Evolutionary conservation across 2,797 vertebrate species (phyloP).

Genomic region (Vultur gryphus): DNA sequence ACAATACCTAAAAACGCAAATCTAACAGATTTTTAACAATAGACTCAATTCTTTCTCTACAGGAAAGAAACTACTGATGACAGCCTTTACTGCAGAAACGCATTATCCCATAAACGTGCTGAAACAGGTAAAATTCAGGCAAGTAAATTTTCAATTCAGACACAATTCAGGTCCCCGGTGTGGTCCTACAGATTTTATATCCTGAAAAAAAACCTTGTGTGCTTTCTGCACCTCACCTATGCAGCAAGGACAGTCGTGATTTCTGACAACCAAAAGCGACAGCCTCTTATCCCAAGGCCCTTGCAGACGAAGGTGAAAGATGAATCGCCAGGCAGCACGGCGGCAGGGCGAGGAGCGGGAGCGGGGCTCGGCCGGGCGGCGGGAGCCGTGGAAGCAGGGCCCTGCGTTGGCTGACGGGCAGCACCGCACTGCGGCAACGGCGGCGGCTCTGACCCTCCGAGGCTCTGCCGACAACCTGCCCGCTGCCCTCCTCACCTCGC

Average conservation of each 20-base stretch:
- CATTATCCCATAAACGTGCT: rapidly evolving
- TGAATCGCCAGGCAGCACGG: no score
- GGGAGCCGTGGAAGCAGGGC: background rate
- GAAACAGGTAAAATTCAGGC: background rate
- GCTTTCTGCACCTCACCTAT: background rate
- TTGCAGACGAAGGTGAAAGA: no score
- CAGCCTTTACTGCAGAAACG: rapidly evolving
- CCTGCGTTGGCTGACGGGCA: background rate
- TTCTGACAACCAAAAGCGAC: background rate
- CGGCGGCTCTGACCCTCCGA: no score
- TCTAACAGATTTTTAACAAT: background rate
- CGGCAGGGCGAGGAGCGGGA: no score
- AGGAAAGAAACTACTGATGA: background rate
- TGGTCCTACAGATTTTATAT: rapidly evolving
- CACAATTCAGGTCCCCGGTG: rapidly evolving
- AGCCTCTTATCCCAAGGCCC: conserved; percentile 6
- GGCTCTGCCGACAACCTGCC: background rate
- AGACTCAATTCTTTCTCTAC: background rate
- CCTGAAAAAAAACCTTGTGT: background rate
- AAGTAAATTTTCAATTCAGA: rapidly evolving
- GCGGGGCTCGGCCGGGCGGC: background rate
- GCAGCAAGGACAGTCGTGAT: background rate
- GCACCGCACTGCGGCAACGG: background rate
- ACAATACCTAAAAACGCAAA: background rate
- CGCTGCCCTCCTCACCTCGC: background rate